Evolutionary conservation across 1,140 invertebrate genomes (phyloP), one percentile per base, ranked within the genome.

Genomic region (Propsilocerus akamusi): DNA sequence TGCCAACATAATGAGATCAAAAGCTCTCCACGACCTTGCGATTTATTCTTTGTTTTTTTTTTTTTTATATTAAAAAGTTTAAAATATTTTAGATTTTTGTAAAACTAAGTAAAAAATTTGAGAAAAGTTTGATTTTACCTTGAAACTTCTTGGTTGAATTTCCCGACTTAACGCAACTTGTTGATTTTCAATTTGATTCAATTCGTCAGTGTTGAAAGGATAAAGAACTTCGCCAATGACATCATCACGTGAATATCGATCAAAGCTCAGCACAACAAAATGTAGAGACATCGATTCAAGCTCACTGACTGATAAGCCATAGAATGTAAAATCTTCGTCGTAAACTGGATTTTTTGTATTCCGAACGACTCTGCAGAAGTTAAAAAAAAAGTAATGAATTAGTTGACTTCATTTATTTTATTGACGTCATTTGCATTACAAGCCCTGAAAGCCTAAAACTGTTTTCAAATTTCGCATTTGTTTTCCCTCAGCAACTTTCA

Each of bases 141-240:
- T 92, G 17, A 90, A 66, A 61, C 81, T 88, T 47, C 87, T 76
- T 6, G 86, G 86, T 59, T 85, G 82, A 52, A 93, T 90, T 65
- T 91, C 86, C 54, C 83, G 75, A 62, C 76, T 80, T 23, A 92
- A 71, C 4, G 80, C 76, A 51, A 83, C 68, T 12, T 83, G 80
- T 60, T 85, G 81, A 57, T 82, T 82, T 54, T 86, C 83, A 10
- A 80, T 78, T 51, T 83, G 76, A 6, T 83, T 78, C 41, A 92
- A 70, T 60, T 89, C 84, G 41, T 92, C 74, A 20, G 74, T 75
- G 22, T 80, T 79, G 51, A 96, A 66, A 12, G 83, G 81, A 54
- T 84, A 86, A 54, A 95, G 83, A n/a, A 95, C 86, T 70, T 97
- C 94, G 14, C 95, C 94, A 51, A 98, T 94, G 50, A 97, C 89